phyloP scores from a whole-genome alignment of 2,888 invertebrate genomes.

The Leptogaster cylindrica region DNA sequence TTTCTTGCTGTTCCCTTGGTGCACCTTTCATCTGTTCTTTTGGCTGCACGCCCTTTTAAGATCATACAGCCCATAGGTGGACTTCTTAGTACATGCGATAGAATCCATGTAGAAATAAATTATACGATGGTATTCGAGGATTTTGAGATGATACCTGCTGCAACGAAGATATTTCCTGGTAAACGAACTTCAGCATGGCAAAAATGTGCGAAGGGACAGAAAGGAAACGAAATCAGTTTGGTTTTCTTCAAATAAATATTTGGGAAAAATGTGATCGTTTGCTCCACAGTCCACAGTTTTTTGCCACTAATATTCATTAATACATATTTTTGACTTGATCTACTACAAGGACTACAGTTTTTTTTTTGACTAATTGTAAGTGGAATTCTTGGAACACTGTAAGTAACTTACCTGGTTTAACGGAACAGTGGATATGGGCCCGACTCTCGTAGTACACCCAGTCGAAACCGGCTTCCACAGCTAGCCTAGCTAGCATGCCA shows the following conservation, averaged over 20 bases:
- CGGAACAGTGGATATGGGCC: constrained; percentile 95
- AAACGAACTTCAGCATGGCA: constrained; percentile 6
- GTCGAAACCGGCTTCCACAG: constrained; percentile 97
- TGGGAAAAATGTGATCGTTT: too few species aligned
- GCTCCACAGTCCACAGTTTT: too few species aligned
- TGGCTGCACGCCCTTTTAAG: constrained; percentile 32
- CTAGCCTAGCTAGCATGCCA: constrained; percentile 93
- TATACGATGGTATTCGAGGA: constrained; percentile 11
- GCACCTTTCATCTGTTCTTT: not conserved
- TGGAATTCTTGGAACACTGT: too few species aligned
- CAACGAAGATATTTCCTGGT: not conserved
- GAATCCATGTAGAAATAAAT: constrained; percentile 30
- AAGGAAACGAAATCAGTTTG: not conserved
- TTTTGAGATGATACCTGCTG: constrained; percentile 1
- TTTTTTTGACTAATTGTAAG: too few species aligned
- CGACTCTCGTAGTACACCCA: constrained; percentile 97
- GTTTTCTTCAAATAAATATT: too few species aligned
- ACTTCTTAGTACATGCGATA: constrained; percentile 12
- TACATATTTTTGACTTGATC: too few species aligned
- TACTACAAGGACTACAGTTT: too few species aligned
- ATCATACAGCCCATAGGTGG: constrained; percentile 8
- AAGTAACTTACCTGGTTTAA: constrained; percentile 88
- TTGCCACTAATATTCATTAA: too few species aligned
- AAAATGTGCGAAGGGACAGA: not conserved
- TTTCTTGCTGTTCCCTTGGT: constrained; percentile 7